Conservation (phyloP, 2,113 vertebrate genomes). For the Phaethon lepturus region DNA sequence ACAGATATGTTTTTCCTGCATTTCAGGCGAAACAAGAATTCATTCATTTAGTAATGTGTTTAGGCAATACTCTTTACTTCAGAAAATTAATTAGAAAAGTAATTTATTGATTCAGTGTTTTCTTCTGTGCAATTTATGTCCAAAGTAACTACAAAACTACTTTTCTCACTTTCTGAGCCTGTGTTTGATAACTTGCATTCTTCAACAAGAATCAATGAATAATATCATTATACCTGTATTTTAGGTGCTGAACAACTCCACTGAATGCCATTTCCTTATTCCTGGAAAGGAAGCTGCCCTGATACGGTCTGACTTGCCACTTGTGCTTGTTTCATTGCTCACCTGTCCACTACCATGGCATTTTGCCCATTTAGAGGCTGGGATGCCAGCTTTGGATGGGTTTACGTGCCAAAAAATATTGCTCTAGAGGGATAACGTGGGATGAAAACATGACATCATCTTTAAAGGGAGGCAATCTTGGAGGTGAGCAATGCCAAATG, state of each 20-base stretch:
- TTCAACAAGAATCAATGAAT: not conserved
- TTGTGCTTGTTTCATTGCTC: not conserved
- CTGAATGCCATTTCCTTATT: not conserved
- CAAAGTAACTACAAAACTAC: not conserved
- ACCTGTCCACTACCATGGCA: conserved; percentile 39
- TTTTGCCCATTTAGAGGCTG: not conserved
- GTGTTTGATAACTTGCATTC: not conserved
- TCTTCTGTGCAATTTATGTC: not conserved
- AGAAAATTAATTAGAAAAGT: not conserved
- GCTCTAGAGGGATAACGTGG: not conserved
- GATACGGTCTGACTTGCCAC: not conserved
- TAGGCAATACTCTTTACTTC: not conserved
- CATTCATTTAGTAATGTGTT: not conserved
- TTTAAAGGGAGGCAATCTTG: not conserved
- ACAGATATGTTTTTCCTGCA: not conserved
- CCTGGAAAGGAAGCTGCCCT: not conserved
- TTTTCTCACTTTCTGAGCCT: not conserved
- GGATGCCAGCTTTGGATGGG: not conserved
- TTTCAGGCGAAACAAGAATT: not conserved
- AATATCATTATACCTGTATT: not conserved
- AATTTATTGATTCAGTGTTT: not conserved
- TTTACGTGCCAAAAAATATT: not conserved
- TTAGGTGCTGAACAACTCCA: not conserved
- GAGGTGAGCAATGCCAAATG: not conserved
- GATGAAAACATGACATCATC: not conserved